Evolutionary conservation across 1,140 invertebrate species (phyloP).

Genomic region (Pseudobourletiella spinata): DNA sequence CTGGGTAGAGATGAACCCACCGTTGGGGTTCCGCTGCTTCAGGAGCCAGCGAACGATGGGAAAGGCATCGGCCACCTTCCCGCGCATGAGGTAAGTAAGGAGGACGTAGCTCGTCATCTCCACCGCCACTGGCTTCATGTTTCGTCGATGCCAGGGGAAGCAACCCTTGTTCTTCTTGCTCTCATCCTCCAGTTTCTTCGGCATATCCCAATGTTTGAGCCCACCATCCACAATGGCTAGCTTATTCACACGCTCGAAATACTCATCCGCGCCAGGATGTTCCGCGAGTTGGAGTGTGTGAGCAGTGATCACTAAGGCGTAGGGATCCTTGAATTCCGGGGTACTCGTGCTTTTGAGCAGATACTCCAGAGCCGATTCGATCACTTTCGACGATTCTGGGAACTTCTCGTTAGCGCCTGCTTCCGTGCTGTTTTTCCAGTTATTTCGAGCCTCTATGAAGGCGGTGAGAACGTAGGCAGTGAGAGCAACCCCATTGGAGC

Average conservation of each 20-base stretch:
- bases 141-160: neutral
- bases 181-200: neutral
- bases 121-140: constrained; percentile 56
- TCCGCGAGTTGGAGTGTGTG: constrained; percentile 48
- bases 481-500: constrained; percentile 10
- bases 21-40: constrained; percentile 64
- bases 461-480: constrained; percentile 12
- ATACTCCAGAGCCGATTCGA: constrained; percentile 56
- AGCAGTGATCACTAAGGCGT: constrained; percentile 46
- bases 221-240: constrained; percentile 43
- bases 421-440: constrained; percentile 36
- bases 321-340: constrained; percentile 50
- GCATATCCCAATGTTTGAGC: constrained; percentile 43
- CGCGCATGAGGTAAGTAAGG: constrained; percentile 54
- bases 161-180: neutral
- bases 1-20: constrained; percentile 72
- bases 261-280: constrained; percentile 25
- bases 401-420: constrained; percentile 57
- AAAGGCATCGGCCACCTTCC: constrained; percentile 56
- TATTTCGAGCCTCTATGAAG: constrained; percentile 17
- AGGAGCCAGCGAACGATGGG: constrained; percentile 78
- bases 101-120: constrained; percentile 79
- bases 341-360: constrained; percentile 58
- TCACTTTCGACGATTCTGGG: constrained; percentile 2
- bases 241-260: neutral